These are phyloP conservation scores for Oxytorus armatus DNA, from an alignment of 2,888 invertebrate genomes.

Conservation along the genomic window DNA sequence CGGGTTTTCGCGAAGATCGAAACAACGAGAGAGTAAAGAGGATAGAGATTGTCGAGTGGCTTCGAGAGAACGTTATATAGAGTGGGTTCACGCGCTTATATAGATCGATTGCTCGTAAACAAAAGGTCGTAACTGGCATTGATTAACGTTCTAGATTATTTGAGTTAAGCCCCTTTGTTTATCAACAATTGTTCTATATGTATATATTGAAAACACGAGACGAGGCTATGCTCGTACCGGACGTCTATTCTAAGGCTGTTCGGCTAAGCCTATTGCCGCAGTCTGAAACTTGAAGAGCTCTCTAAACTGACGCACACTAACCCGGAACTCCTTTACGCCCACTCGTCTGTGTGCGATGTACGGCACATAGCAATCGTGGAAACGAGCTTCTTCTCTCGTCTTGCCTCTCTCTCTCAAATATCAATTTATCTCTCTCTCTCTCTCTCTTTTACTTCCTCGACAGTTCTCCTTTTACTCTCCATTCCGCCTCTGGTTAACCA, in stretches of 20 bases:
- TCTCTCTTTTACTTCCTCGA: neutral
- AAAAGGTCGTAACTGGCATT: no score
- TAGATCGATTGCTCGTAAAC: no score
- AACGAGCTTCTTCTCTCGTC: conserved; percentile 31
- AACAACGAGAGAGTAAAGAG: no score
- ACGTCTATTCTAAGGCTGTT: conserved; percentile 34
- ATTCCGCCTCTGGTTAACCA: conserved; percentile 30
- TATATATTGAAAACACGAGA: conserved; percentile 1
- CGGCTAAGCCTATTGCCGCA: conserved; percentile 37
- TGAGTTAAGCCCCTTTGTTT: no score
- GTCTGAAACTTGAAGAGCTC: conserved; percentile 24
- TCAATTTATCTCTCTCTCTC: conserved; percentile 27
- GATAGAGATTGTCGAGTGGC: no score
- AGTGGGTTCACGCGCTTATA: no score
- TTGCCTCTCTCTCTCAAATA: conserved; percentile 32
- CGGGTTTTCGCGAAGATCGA: no score
- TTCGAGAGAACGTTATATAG: no score
- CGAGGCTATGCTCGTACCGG: neutral
- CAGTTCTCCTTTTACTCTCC: conserved; percentile 21
- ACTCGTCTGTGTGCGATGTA: conserved; percentile 28
- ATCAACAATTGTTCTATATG: neutral
- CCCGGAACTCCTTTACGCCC: conserved; percentile 15
- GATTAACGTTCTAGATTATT: no score
- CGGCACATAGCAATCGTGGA: conserved; percentile 7
- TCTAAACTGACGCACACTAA: conserved; percentile 16